These are phyloP conservation scores for Tor tambroides DNA, from an alignment of 2,113 vertebrate species.

Conservation along the genomic window DNA sequence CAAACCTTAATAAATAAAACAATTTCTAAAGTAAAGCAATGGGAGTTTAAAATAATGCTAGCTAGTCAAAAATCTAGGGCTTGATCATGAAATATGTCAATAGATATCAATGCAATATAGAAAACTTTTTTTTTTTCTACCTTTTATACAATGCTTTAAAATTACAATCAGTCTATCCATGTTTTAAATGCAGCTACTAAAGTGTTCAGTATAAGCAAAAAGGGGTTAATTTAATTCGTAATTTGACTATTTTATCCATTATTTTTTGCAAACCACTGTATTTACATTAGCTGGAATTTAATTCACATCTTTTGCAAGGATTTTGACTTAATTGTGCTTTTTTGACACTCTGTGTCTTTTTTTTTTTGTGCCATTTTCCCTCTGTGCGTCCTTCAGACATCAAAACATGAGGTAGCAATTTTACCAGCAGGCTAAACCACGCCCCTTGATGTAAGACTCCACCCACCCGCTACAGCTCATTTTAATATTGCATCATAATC, in stretches of 20 bases:
- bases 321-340: constrained; percentile 66
- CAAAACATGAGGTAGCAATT: constrained; percentile 58
- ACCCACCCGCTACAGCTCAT: constrained; percentile 5
- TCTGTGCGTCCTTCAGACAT: constrained; percentile 43
- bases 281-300: constrained; percentile 64
- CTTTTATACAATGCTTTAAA: constrained; percentile 1
- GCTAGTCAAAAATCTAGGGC: background rate
- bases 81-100: background rate
- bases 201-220: background rate
- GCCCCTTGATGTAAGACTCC: background rate
- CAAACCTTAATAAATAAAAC: background rate
- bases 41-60: background rate
- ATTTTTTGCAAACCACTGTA: constrained; percentile 38
- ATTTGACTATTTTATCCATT: constrained; percentile 34
- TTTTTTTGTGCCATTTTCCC: background rate
- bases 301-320: background rate
- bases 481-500: constrained; percentile 4
- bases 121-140: background rate
- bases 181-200: background rate
- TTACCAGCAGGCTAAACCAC: constrained; percentile 38
- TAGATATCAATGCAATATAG: background rate
- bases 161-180: background rate
- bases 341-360: constrained; percentile 6
- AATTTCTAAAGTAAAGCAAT: background rate
- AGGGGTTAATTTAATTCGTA: background rate